Percentiles rank a stretch among this genome's conserved stretches.
phyloP scores from a whole-genome alignment of 1,140 invertebrate species.

The Leptonema lineaticorne region DNA sequence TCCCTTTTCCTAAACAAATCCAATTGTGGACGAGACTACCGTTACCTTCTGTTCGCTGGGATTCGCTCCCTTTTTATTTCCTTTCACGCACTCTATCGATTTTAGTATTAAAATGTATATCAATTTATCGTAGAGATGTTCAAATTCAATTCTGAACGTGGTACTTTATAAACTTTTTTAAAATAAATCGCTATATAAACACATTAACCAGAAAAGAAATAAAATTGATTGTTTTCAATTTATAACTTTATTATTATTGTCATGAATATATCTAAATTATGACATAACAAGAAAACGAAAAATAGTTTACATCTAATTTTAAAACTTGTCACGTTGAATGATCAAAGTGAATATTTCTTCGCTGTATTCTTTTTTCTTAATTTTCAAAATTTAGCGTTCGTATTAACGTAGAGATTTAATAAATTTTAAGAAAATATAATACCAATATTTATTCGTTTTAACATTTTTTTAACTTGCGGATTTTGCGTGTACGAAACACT shows the following conservation, averaged over 20 bases:
- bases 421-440: background rate
- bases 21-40: conserved; percentile 8
- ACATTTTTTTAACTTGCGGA: background rate
- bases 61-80: background rate
- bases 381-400: background rate
- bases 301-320: conserved; percentile 2
- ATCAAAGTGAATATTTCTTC: conserved; percentile 21
- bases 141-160: no score
- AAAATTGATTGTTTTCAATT: no score
- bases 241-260: no score
- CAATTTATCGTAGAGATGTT: no score
- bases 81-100: background rate
- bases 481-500: background rate
- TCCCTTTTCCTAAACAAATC: conserved; percentile 17
- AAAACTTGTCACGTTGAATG: conserved; percentile 14
- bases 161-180: no score
- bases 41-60: background rate
- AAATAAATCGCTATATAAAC: no score
- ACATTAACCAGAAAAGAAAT: no score
- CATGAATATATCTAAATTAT: no score
- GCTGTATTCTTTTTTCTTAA: background rate
- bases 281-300: background rate
- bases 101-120: no score
- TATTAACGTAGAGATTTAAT: background rate
- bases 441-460: background rate